Evolutionary conservation across 2,113 vertebrate species (phyloP).

Genomic region (Cryptomyrus ogoouensis): DNA sequence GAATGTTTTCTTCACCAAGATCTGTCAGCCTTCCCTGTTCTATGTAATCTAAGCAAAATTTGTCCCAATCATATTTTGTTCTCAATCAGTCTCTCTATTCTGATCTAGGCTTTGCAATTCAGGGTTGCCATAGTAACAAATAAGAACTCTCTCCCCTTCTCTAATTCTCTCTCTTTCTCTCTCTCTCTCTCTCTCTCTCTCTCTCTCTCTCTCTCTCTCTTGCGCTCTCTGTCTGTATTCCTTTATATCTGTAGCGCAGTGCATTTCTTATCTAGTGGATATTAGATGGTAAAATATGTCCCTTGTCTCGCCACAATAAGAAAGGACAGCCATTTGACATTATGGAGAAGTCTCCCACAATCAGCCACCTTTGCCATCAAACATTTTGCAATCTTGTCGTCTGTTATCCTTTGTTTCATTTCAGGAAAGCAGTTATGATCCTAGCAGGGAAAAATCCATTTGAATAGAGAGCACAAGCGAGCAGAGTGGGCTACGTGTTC

Average conservation of each 20-base stretch:
- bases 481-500: conserved; percentile 29
- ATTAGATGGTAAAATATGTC: neutral
- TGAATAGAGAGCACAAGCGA: neutral
- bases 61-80: neutral
- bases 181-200: conserved; percentile 35
- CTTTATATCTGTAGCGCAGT: conserved; percentile 13
- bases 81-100: conserved; percentile 40
- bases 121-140: conserved; percentile 67
- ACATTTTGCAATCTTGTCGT: neutral
- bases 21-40: neutral
- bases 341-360: neutral
- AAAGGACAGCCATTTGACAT: neutral
- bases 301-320: neutral
- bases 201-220: conserved; percentile 25
- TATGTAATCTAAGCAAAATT: neutral
- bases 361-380: neutral
- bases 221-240: conserved; percentile 28
- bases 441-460: conserved; percentile 6
- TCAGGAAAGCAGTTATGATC: conserved; percentile 38
- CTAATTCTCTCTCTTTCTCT: conserved; percentile 30
- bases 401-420: conserved; percentile 5
- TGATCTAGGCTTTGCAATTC: conserved; percentile 63
- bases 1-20: neutral
- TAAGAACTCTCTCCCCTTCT: conserved; percentile 47
- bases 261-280: neutral